Evolutionary conservation across 2,888 invertebrate species (phyloP), one percentile per base, ranked within the genome.

Genomic region (Galerucella calmariensis): DNA sequence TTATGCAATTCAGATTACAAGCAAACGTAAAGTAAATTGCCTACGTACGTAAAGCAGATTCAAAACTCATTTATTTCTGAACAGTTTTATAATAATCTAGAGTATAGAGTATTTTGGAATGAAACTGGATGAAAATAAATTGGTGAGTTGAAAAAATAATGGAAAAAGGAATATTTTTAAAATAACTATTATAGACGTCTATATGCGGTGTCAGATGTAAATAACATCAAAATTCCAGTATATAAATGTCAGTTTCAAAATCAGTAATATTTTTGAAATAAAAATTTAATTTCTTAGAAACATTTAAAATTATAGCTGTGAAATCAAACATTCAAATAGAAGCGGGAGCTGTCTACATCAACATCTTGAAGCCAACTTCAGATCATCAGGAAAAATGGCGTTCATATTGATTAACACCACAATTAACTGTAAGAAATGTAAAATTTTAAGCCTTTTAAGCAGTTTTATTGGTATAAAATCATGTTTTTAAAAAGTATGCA

Each of bases 371-470:
- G 79, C 81, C 77, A 82, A 76, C 75, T 82, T 83, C 83, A 79
- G 75, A 79, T 76, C 81, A 78, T 80, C 80, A 78, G 78, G 79
- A 81, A 87, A 86, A 83, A 87, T 87, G 87, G 87, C 86, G 85
- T 82, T 84, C 79, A 80, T 85, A 87, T 86, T 83, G 86, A 86
- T 86, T 85, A 83, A 83, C 82, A 83, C 82, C 82, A 80, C 82
- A 81, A 83, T 81, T 82, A 84, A 83, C 84, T 83, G 87, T 86
- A 86, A 87, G 87, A 86, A 86, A 85, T 81, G 80, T 79, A 79
- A 77, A 80, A 79, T 82, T 80, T 80, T 81, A 79, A 78, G 80
- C 80, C 78, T 81, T 77, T 78, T 77, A 77, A 81, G 78, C 78
- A 75, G 78, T 76, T 76, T 77, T 81, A 78, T 80, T 82, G 79